Evolutionary conservation across 2,797 vertebrate genomes (phyloP), one percentile per base, ranked within the genome.

Genomic region (Diplodus puntazzo): DNA sequence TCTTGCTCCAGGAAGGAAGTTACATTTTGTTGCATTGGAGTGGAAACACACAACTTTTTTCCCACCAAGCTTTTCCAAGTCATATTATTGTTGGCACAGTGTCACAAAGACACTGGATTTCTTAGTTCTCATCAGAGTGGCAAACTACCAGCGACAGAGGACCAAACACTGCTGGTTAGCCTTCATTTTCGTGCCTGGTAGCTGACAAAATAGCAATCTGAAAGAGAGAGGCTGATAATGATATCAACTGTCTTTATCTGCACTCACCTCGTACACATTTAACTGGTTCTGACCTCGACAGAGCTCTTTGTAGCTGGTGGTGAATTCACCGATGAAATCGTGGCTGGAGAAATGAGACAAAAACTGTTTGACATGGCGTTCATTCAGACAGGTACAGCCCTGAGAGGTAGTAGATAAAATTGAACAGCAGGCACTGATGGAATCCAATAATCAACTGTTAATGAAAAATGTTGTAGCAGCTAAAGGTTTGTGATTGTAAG

Each of bases 281-380:
- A 97, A 93, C 71, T 96, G 97, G 89, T 90, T 97, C 89, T 97
- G 97, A 23, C 97, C 96, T 0, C 96, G 95, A 9, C 97, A 97
- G 68, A 99, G 93, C 65, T 98, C 97, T 88, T 97, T 96, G 94
- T 96, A 98, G 91, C 96, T 98, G 79, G 96, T 97, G 81, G 95
- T 97, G 91, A 98, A 98, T 93, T 98, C 98, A 4, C 98, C 97
- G 0, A 99, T 99, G 94, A 98, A 98, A 89, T 99, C 97, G 0
- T 99, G 98, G 92, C 98, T 99, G 93, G 3, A 86, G 86, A 54
- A 21, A 42, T 84, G 86, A 80, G 50, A 87, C 14, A 83, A 75
- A 76, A 30, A 45, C 16, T 21, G 17, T 43, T 67, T 77, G 27
- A 78, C 5, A 13, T 0, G 14, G 7, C 43, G 53, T 45, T 27